Evolutionary conservation across 2,888 invertebrate genomes (phyloP).

Genomic region (Chrysolina oricalcia): DNA sequence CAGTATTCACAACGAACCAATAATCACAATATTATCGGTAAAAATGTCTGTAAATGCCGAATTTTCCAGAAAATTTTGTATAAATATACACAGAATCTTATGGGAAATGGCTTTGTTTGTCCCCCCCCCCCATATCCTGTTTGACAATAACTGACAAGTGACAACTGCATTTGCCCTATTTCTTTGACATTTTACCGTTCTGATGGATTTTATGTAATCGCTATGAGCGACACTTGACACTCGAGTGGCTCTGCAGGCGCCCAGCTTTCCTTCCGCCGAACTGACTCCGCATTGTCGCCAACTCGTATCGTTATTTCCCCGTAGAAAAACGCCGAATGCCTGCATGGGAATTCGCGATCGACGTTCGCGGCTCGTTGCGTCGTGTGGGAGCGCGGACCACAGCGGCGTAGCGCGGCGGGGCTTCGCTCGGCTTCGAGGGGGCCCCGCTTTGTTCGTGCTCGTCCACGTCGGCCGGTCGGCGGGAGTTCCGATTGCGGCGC

Average conservation of each 20-base stretch:
- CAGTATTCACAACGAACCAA: no score
- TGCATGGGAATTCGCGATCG: constrained; percentile 58
- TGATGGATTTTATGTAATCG: no score
- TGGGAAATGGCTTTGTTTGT: no score
- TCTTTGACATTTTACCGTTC: no score
- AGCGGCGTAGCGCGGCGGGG: constrained; percentile 56
- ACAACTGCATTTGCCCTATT: no score
- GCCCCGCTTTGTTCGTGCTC: constrained; percentile 56
- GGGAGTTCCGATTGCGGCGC: constrained; percentile 37
- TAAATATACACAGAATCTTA: no score
- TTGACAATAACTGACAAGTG: no score
- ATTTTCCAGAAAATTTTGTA: no score
- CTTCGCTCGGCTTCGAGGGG: constrained; percentile 47
- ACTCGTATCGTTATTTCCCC: neutral
- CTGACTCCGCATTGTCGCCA: constrained; percentile 8
- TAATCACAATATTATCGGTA: no score
- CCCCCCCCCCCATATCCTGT: no score
- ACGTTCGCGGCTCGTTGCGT: constrained; percentile 62
- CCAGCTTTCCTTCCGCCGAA: neutral
- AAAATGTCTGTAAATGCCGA: no score
- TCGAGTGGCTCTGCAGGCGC: neutral
- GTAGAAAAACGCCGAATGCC: constrained; percentile 2
- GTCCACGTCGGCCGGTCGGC: constrained; percentile 49
- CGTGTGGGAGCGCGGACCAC: constrained; percentile 66
- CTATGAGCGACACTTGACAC: neutral